These are phyloP conservation scores for Galbula dea DNA, from an alignment of 2,113 vertebrate genomes.

Conservation along the genomic window DNA sequence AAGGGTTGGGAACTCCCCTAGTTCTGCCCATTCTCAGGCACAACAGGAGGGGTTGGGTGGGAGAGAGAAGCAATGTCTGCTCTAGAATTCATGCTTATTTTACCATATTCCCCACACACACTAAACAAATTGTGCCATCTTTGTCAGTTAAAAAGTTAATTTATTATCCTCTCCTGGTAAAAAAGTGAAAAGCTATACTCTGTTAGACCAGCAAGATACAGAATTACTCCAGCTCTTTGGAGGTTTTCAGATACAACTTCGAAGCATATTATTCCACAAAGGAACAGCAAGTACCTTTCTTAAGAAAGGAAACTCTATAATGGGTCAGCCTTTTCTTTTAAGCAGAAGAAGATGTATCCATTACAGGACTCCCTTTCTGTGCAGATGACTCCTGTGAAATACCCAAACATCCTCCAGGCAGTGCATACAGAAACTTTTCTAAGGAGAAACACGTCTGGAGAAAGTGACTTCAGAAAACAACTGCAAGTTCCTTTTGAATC, in stretches of 20 bases:
- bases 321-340: background rate
- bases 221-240: background rate
- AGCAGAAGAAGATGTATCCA: background rate
- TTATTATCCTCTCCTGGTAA: background rate
- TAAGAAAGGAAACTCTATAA: conserved; percentile 26
- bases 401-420: background rate
- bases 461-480: background rate
- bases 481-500: background rate
- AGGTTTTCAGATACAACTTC: background rate
- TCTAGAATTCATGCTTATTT: background rate
- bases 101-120: background rate
- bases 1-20: accelerated
- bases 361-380: conserved; percentile 1
- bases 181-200: background rate
- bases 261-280: background rate
- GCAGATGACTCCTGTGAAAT: background rate
- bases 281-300: conserved; percentile 19
- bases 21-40: background rate
- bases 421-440: background rate
- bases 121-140: background rate
- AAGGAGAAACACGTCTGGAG: background rate
- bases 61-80: background rate
- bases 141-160: background rate
- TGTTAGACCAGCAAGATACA: background rate
- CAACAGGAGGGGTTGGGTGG: background rate